A percentile compares a stretch with the other conserved stretches of the same genome.
Evolutionary conservation across 2,113 vertebrate species (phyloP).

Genomic region (Tragelaphus scriptus): DNA sequence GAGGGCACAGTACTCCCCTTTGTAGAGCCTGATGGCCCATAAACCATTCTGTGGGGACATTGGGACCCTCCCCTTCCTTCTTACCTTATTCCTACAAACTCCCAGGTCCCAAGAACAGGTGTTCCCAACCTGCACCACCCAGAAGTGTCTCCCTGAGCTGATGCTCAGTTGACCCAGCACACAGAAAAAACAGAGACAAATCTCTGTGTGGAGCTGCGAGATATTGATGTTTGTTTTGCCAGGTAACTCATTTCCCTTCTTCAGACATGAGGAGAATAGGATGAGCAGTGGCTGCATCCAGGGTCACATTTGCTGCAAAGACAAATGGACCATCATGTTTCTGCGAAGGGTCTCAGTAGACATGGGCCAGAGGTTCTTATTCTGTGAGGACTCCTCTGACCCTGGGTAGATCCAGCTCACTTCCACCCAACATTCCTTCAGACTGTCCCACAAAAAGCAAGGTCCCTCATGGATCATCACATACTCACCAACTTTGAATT

Average conservation of each 20-base stretch:
- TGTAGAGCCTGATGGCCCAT: not conserved
- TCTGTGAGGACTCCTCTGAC: not conserved
- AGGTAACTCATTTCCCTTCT: not conserved
- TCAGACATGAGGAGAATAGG: not conserved
- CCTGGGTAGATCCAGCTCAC: not conserved
- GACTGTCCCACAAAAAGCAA: not conserved
- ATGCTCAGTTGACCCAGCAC: not conserved
- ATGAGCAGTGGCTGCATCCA: too few relatives aligned
- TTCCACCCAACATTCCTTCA: not conserved
- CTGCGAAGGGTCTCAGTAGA: too few relatives aligned
- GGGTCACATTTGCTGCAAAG: too few relatives aligned
- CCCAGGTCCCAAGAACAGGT: not conserved
- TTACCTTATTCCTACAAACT: not conserved
- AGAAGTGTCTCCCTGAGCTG: not conserved
- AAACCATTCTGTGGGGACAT: constrained; percentile 1
- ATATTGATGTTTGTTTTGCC: not conserved
- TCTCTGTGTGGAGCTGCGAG: not conserved
- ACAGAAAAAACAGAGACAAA: not conserved
- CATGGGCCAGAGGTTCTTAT: not conserved
- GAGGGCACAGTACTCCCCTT: constrained; percentile 57
- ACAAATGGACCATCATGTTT: too few relatives aligned
- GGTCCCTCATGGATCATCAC: not conserved
- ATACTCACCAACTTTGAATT: not conserved
- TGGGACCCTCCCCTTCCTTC: not conserved
- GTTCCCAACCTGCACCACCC: not conserved